Base-by-base conservation (phyloP, 2,113 vertebrate species). In the Cyphomyrus discorhynchus region DNA sequence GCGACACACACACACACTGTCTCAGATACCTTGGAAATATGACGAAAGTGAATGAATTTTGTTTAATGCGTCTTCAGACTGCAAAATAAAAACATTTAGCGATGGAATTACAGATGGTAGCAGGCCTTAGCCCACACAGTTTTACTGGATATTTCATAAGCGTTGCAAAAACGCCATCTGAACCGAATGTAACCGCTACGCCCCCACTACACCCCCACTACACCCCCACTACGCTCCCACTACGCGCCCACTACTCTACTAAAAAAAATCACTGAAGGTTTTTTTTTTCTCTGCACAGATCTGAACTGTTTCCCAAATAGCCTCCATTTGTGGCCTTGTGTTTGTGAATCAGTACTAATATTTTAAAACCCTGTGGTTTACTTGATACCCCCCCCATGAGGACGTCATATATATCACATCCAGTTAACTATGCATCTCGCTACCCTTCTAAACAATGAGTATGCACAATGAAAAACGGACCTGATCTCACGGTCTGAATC, bases 321-420 rank as follows among this genome's bases (percentile, higher is more conserved):
- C 74, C 17, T 80, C 74, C 74, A 42, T 80, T 80, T 42, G 15
- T 42, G 74, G 74, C 74, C 74, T 42, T 39, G 15, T 42, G 66
- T 74, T 74, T 74, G 74, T 80, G 74, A 80, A 80, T 80, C 74
- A 42, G 74, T 80, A 80, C 35, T 80, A 42, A 42, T 80, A 80
- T 80, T 80, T 80, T 80, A 80, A 80, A 80, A 42, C 74, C 74
- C 35, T 35, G 70, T 39, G 15, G 70, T 77, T 77, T 39, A 77
- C 31, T 77, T 15, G 27, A 77, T 17, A 17, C 31, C 4, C 74
- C 4, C 31, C 35, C 35, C 0, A 39, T 42, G 0, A 80, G 74
- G 13, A 39, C 31, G 17, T 77, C 70, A 77, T 15, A 39, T 35
- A 74, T 17, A 15, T 77, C 70, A 77, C 70, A 31, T 74, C 13